phyloP scores from a whole-genome alignment of 2,797 vertebrate species.

The Sciurus carolinensis region DNA sequence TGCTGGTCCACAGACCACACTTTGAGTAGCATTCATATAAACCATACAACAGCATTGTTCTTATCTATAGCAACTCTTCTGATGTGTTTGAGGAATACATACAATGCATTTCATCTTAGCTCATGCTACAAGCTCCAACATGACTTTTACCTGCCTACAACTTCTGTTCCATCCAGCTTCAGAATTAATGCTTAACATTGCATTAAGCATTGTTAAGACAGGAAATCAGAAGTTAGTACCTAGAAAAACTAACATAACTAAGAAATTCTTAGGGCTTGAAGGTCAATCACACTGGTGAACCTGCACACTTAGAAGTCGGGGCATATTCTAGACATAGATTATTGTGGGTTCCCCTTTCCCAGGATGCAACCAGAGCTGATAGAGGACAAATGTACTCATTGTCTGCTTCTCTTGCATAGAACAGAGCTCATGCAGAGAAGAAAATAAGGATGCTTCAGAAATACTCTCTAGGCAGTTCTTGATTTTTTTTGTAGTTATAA shows the following conservation, averaged over 20 bases:
- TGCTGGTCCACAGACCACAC: neutral
- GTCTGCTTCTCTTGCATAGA: conserved; percentile 42
- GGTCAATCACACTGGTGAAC: neutral
- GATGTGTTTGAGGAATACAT: neutral
- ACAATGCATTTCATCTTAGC: neutral
- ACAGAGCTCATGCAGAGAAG: neutral
- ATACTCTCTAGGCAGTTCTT: conserved; percentile 37
- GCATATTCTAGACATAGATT: conserved; percentile 9
- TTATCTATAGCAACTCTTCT: neutral
- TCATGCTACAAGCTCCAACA: neutral
- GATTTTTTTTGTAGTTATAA: conserved; percentile 61
- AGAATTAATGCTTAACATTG: neutral
- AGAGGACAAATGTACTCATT: neutral
- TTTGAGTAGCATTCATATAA: neutral
- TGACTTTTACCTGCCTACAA: neutral
- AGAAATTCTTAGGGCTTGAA: conserved; percentile 19
- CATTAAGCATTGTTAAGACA: conserved; percentile 2
- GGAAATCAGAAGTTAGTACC: conserved; percentile 57
- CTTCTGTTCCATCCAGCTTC: neutral
- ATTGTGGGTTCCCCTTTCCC: neutral
- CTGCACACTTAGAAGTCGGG: conserved; percentile 28
- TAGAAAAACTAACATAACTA: neutral
- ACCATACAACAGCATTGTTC: neutral
- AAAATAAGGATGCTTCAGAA: conserved; percentile 57
- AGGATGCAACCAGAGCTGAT: neutral